Evolutionary conservation across 1,140 invertebrate genomes (phyloP), one percentile per base, ranked within the genome.

Genomic region (Cardiocondyla obscurior): DNA sequence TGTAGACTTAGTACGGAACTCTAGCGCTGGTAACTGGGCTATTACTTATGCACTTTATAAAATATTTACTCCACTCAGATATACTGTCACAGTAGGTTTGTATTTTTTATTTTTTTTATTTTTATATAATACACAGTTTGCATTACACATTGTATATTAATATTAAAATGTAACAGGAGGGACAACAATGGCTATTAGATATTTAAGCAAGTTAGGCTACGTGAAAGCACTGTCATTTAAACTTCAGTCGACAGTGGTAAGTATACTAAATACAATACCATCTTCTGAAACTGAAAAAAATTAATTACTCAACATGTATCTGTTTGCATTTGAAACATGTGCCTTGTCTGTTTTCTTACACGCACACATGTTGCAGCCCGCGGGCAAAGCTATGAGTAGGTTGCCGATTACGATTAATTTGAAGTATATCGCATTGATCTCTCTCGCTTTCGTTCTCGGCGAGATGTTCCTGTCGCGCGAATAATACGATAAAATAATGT

Each of bases 31-130:
- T n/a, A 96, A 98, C 93, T 94, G 98, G 91, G 98, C 98, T 16
- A 94, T 99, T 19, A 95, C 98, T 0, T 98, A 98, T 94, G 96
- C 97, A 5, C 94, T 98, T 88, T 99, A 99, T 92, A 99, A 99
- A 95, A 94, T 99, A 84, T 96, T 96, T 16, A 98, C 98, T 25
- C 98, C 98, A 1, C 90, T 97, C 16, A 94, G 98, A 87, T 99
- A 99, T 94, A 97, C 97, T 2, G 96, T 99, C 0, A 99, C 98
- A 33, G 89, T 99, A 87, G 97, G 96, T 97, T 94, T 95, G 92
- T 83, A 62, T 19, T 51, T 33, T 76, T 30, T 12, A 76, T 76
- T 60, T 51, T 53, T 65, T 39, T 30, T 39, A 6, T 60, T 51
- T 53, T 65, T 39, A 42, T 39, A 6, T 12, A 25, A 51, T 19